Base-by-base conservation (phyloP, 2,113 vertebrate genomes). In the Rutilus rutilus region DNA sequence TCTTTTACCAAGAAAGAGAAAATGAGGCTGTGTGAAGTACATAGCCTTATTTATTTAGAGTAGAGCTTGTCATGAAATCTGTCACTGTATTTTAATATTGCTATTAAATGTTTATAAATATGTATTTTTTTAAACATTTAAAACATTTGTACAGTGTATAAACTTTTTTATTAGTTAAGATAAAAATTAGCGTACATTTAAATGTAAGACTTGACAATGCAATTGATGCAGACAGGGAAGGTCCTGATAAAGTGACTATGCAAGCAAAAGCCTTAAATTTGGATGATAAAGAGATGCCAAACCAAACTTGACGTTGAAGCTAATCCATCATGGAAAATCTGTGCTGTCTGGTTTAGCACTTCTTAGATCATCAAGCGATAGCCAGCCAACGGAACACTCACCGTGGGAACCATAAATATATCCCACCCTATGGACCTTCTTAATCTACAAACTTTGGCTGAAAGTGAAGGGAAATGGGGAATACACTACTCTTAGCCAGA, bases 331-430 rank as follows among this genome's bases (percentile, higher is more conserved):
- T 87, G 76, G 85, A 91, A 86, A 89, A 88, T 54, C 33, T 73
- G 42, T 80, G 74, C 78, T 75, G 77, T 88, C 86, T 73, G 77
- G 71, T 81, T 83, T 79, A 33, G 33, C 64, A 64, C 52, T 85
- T 67, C 14, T 79, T 82, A 79, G 77, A 86, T 86, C 50, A 59
- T 69, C 79, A 86, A 74, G 23, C 75, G 78, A 86, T 88, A 75
- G 50, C 52, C 76, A 80, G 78, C 50, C 52, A 78, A 76, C 36
- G 17, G 84, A 89, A 47, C 42, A 88, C 64, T 65, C 30, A 62
- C 78, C 81, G 84, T 89, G 87, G 90, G 88, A 90, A 91, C 75
- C 77, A 76, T 60, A 86, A 87, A 90, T 82, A 90, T 89, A 50
- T 67, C 64, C 82, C 85, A 84, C 77, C 83, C 77, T 86, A 62